Percentiles rank a stretch among this genome's conserved stretches.
phyloP scores from a whole-genome alignment of 2,113 vertebrate genomes.

The Ptychochromis oligacanthus region DNA sequence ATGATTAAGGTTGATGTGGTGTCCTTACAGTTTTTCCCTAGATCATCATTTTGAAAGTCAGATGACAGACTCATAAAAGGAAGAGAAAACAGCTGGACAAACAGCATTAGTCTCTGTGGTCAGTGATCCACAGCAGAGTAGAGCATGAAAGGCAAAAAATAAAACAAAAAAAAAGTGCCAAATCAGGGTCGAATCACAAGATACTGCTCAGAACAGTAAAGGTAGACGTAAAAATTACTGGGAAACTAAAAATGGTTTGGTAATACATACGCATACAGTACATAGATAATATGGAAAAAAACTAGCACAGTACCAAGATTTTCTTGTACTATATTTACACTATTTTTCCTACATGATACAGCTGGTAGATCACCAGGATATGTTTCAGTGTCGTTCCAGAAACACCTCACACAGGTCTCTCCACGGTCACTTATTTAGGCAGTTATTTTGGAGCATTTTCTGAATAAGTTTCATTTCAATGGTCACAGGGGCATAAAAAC shows the following conservation, averaged over 20 bases:
- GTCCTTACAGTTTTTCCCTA: conserved; percentile 4
- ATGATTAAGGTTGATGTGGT: background rate
- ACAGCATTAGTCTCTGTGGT: conserved; percentile 42
- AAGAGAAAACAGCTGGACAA: conserved; percentile 46
- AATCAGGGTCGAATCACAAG: conserved; percentile 9
- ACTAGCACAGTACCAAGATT: background rate
- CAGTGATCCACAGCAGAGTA: background rate
- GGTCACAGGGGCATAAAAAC: background rate
- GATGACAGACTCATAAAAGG: conserved; percentile 36
- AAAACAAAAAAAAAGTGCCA: background rate
- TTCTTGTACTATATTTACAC: background rate
- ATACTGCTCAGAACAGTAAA: background rate
- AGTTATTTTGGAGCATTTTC: background rate
- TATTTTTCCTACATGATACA: background rate
- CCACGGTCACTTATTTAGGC: background rate
- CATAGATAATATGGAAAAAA: background rate
- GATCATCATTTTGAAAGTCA: conserved; percentile 40
- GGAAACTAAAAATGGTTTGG: background rate
- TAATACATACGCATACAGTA: background rate
- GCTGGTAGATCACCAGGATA: background rate
- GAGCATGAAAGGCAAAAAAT: background rate
- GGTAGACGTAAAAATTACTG: background rate
- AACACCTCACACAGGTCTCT: background rate
- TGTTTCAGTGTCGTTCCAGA: background rate
- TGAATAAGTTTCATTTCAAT: background rate